phyloP scores from a whole-genome alignment of 2,113 vertebrate species.

The Coturnix japonica region DNA sequence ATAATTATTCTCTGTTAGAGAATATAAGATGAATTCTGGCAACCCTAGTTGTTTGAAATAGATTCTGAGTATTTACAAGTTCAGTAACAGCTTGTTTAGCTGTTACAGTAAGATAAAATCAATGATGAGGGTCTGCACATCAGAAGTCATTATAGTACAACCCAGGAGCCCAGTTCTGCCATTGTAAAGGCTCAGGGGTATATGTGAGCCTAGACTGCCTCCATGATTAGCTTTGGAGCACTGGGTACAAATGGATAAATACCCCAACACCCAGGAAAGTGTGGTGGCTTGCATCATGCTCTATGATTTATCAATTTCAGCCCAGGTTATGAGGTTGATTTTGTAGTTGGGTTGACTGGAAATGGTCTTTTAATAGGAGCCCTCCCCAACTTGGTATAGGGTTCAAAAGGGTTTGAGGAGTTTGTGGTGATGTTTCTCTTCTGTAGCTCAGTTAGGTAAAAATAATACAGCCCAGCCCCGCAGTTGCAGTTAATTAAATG shows the following conservation, averaged over 20 bases:
- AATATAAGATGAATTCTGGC: neutral
- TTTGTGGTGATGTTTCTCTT: neutral
- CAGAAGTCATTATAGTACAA: neutral
- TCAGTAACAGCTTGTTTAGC: slow-evolving; percentile 23
- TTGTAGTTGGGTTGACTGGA: neutral
- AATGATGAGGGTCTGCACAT: neutral
- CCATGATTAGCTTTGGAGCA: fast-evolving
- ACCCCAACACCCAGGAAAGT: neutral
- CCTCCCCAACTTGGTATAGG: neutral
- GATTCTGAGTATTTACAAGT: slow-evolving; percentile 27
- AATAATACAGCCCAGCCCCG: neutral
- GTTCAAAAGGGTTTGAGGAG: neutral
- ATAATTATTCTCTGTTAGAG: neutral
- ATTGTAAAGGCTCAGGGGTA: neutral
- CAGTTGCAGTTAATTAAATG: neutral
- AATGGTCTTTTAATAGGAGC: neutral
- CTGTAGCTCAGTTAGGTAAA: neutral
- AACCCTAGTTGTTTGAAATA: slow-evolving; percentile 10
- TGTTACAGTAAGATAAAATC: neutral
- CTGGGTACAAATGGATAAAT: neutral
- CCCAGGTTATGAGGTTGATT: neutral
- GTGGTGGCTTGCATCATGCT: neutral
- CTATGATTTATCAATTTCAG: neutral
- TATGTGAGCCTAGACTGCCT: neutral
- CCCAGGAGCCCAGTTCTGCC: neutral